Evolutionary conservation across 1,140 invertebrate species (phyloP).

Genomic region (Neodiprion virginianus): DNA sequence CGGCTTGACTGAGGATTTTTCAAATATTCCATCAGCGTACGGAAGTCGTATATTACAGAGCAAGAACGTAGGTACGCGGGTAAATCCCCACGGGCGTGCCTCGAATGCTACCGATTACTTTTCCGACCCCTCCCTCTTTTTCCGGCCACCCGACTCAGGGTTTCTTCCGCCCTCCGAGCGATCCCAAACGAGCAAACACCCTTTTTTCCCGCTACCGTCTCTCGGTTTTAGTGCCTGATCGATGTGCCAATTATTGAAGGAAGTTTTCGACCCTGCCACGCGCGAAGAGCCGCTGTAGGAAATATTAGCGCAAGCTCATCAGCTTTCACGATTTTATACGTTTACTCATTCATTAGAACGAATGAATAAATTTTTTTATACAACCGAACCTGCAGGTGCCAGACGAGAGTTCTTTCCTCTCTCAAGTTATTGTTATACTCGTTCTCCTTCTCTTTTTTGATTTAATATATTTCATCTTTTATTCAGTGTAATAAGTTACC

Average conservation of each 20-base stretch:
- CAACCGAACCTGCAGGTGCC: no score
- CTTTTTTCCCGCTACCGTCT: neutral
- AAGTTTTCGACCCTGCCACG: neutral
- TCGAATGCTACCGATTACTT: slow-evolving; percentile 51
- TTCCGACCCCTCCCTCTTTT: slow-evolving; percentile 27
- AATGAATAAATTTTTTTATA: neutral
- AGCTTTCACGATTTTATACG: no score
- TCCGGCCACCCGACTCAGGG: slow-evolving; percentile 25
- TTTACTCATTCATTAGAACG: slow-evolving; percentile 14
- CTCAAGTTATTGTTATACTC: neutral
- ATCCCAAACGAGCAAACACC: slow-evolving; percentile 24
- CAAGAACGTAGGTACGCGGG: slow-evolving; percentile 37
- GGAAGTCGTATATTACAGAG: slow-evolving; percentile 49
- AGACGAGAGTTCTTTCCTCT: no score
- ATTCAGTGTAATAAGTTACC: no score
- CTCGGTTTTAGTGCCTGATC: slow-evolving; percentile 12
- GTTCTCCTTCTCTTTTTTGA: neutral
- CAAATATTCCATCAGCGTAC: slow-evolving; percentile 57
- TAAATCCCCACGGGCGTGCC: slow-evolving; percentile 39
- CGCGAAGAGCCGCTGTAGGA: slow-evolving; percentile 8
- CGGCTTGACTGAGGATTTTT: slow-evolving; percentile 44
- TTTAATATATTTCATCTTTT: neutral
- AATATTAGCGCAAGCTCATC: no score
- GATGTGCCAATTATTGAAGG: slow-evolving; percentile 19
- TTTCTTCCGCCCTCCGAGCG: slow-evolving; percentile 21